Base-by-base conservation (phyloP, 2,797 vertebrate species). In the Sciurus vulgaris region DNA sequence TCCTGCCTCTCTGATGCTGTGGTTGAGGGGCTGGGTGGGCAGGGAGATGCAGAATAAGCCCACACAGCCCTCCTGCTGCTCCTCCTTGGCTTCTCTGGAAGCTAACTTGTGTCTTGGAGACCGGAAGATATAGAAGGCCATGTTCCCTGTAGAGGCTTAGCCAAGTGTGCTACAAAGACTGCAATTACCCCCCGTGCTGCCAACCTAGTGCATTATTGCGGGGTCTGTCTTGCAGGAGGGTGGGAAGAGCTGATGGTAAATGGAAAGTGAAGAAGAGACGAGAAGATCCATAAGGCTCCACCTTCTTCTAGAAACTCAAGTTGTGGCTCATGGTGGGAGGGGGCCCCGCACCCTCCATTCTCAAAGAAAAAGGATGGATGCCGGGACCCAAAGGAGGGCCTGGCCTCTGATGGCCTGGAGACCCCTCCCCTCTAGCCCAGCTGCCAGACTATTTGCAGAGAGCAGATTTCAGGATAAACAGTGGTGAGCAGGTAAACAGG, bases 401-500 rank as follows among this genome's bases (percentile, higher is more conserved):
- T 14, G 17, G 13, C 15, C 61, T 33, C 33, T 24, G n/a, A 2
- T 33, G 20, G 69, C 70, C 56, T 56, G 30, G 26, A 87, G 47
- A 74, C 38, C 15, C 22, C 15, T 49, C 17, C 44, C 30, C 17
- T 74, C 59, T 35, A 12, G 44, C 63, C 41, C 49, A 17, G 15
- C 26, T 49, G 51, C 61, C 47, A 51, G 28, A 0, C 97, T 95
- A 70, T 8, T 92, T 12, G 30, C 15, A 7, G 33, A 70, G 84
- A 1, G 2, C 65, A 24, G 92, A 84, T 12, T 73, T 83, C 88
- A 92, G 96, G 63, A 92, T 81, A 96, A 97, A 97, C 97, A 97
- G 0, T 0, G 18, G 67, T 15, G 67, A 69, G 49, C 72, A 91
- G 41, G 35, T 86, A 96, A 97, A 96, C 96, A 91, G 89, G 74